Evolutionary conservation across 2,888 invertebrate species (phyloP).

Genomic region (Saturnia japonica): DNA sequence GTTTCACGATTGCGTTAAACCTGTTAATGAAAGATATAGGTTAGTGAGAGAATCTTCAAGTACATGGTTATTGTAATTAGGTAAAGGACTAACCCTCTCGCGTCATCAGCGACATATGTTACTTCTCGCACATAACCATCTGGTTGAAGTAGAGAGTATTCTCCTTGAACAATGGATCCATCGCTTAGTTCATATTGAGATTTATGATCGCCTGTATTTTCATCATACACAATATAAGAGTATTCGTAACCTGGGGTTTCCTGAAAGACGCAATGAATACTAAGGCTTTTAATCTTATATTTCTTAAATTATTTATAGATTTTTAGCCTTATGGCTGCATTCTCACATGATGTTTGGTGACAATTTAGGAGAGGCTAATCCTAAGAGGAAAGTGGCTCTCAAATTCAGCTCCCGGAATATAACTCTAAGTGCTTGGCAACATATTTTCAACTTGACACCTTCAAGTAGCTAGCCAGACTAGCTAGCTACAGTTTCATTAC

Average conservation of each 20-base stretch:
- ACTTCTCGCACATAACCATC: conserved; percentile 79
- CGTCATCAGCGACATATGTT: conserved; percentile 78
- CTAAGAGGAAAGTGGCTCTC: no score
- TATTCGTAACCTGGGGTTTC: conserved; percentile 63
- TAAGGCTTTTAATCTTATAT: not conserved
- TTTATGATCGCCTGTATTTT: conserved; percentile 79
- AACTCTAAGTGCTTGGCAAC: no score
- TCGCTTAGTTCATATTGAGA: conserved; percentile 78
- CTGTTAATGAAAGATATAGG: conserved; percentile 38
- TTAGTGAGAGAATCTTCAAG: conserved; percentile 19
- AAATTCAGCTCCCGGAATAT: no score
- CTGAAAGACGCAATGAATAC: conserved; percentile 37
- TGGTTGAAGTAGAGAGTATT: conserved; percentile 79
- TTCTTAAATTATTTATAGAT: not conserved
- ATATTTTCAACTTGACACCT: no score
- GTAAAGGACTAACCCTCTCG: conserved; percentile 63
- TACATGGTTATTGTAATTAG: conserved; percentile 19
- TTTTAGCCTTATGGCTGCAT: no score
- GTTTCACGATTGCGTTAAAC: conserved; percentile 70
- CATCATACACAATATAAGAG: conserved; percentile 79
- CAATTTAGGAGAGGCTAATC: no score
- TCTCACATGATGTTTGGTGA: no score
- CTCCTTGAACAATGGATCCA: conserved; percentile 77
- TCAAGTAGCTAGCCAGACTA: no score
- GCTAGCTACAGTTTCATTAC: no score